These are phyloP conservation scores for Canis aureus DNA, from an alignment of 2,113 vertebrate genomes.

Conservation along the genomic window DNA sequence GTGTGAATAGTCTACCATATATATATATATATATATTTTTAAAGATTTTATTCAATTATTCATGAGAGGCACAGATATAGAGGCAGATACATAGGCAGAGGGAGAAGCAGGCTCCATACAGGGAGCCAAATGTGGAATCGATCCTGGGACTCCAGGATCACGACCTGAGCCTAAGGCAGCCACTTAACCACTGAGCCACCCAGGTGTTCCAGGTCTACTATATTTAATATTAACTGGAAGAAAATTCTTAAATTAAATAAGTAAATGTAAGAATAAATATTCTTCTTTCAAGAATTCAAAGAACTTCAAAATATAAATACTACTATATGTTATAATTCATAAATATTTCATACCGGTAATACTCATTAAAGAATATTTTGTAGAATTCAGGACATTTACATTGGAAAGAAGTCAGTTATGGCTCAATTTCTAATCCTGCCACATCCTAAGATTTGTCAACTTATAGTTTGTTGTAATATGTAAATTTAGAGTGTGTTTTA, in stretches of 20 bases:
- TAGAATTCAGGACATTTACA: not conserved
- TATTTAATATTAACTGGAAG: not conserved
- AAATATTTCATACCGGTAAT: not conserved
- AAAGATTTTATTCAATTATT: too few species aligned
- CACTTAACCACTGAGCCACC: too few species aligned
- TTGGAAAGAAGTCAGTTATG: not conserved
- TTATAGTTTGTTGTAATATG: not conserved
- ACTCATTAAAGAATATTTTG: not conserved
- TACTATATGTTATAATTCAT: not conserved
- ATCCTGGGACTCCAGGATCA: too few species aligned
- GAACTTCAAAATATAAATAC: not conserved
- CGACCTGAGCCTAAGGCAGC: too few species aligned
- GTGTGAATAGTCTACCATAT: not conserved
- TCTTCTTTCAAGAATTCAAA: not conserved
- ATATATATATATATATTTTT: too few species aligned
- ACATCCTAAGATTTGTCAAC: not conserved
- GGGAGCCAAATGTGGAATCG: too few species aligned
- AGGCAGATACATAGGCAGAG: too few species aligned
- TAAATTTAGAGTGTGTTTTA: not conserved
- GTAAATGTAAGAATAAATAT: too few species aligned
- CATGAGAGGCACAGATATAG: too few species aligned
- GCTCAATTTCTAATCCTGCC: not conserved
- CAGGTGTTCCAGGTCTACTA: not conserved
- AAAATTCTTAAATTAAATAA: not conserved
- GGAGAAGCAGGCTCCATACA: too few species aligned